Conservation (phyloP, 2,113 vertebrate species). For the Diadophis punctatus region DNA sequence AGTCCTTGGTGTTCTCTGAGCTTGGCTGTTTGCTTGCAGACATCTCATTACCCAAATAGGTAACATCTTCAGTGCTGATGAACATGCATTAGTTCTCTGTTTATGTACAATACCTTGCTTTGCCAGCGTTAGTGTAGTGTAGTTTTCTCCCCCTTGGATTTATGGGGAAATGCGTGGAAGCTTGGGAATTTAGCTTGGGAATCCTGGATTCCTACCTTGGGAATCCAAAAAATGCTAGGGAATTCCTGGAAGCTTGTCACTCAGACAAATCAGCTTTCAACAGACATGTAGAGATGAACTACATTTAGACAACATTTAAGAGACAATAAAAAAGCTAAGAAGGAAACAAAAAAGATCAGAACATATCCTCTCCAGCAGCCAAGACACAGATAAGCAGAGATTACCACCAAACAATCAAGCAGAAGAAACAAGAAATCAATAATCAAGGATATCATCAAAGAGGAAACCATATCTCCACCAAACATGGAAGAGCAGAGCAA, state of each 20-base stretch:
- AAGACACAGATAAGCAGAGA: neutral
- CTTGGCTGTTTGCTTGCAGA: neutral
- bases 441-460: neutral
- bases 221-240: neutral
- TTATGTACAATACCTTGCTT: neutral
- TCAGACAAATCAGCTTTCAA: neutral
- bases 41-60: neutral
- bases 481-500: neutral
- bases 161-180: neutral
- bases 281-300: neutral
- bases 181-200: neutral
- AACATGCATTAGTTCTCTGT: neutral
- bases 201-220: neutral
- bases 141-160: neutral
- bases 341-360: too few species aligned
- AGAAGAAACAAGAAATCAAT: neutral
- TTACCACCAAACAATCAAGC: too few species aligned
- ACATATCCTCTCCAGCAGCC: too few species aligned
- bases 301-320: neutral
- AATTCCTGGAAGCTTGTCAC: neutral
- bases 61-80: neutral
- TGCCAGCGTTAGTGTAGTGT: neutral
- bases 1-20: too few species aligned
- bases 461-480: neutral
- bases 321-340: neutral